phyloP scores from a whole-genome alignment of 2,113 vertebrate species.

The Nibea coibor region DNA sequence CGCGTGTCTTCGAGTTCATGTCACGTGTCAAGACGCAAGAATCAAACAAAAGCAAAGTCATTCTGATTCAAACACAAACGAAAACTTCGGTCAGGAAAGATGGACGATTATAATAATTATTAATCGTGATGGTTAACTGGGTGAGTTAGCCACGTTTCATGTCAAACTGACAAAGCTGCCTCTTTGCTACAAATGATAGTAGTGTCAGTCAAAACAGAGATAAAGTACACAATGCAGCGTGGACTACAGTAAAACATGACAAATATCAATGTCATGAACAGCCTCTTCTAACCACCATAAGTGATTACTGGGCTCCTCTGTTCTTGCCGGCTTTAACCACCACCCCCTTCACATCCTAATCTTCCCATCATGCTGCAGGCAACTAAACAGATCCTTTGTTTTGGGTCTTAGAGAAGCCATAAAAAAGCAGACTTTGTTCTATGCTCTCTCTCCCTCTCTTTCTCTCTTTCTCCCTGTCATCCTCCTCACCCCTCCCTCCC shows the following conservation, averaged over 20 bases:
- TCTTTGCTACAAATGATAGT: not conserved
- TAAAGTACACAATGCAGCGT: no score
- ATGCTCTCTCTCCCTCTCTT: conserved; percentile 29
- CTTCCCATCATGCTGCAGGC: conserved; percentile 64
- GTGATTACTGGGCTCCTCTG: conserved; percentile 43
- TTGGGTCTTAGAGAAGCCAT: conserved; percentile 69
- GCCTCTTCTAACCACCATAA: not conserved
- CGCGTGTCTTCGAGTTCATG: not conserved
- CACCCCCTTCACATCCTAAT: conserved; percentile 24
- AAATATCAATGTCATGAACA: conserved; percentile 11
- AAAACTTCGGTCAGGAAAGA: not conserved
- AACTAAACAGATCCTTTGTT: conserved; percentile 77
- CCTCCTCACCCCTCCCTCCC: not conserved
- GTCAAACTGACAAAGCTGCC: not conserved
- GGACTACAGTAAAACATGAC: conserved; percentile 1
- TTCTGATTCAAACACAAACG: not conserved
- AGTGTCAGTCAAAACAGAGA: not conserved
- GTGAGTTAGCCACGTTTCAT: not conserved
- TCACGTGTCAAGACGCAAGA: no score
- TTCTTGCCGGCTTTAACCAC: conserved; percentile 6
- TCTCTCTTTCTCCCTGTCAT: conserved; percentile 32
- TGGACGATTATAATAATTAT: not conserved
- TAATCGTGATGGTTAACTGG: not conserved
- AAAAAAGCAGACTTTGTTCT: conserved; percentile 81
- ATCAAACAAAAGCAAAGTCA: not conserved